Conservation (phyloP, 2,888 invertebrate species). For the Chaetoderma sp. region DNA sequence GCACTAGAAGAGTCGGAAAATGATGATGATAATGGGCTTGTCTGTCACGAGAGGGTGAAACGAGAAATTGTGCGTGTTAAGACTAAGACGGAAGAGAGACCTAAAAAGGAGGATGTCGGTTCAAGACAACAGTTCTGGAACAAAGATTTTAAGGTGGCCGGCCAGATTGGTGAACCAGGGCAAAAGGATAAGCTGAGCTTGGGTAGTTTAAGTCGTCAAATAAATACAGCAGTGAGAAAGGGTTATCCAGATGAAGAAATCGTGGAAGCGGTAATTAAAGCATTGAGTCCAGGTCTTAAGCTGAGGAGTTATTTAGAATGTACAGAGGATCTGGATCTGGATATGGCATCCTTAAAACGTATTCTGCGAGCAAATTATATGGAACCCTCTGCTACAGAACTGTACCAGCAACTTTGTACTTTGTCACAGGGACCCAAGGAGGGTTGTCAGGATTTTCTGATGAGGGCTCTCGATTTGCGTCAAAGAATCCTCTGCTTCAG, state of each 20-base stretch:
- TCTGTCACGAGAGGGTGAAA: too few species aligned
- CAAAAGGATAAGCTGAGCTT: neutral
- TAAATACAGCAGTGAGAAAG: neutral
- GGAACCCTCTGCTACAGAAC: neutral
- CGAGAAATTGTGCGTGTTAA: too few species aligned
- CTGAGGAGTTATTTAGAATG: neutral
- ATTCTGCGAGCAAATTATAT: neutral
- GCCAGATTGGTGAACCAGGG: neutral
- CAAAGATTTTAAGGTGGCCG: neutral
- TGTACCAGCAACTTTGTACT: neutral
- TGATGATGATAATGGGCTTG: too few species aligned
- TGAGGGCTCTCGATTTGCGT: slow-evolving; percentile 2
- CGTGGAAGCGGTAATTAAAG: neutral
- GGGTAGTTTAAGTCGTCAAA: neutral
- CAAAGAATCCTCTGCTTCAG: slow-evolving; percentile 4
- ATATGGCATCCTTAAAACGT: neutral
- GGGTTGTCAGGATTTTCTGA: neutral
- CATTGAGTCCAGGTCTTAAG: neutral
- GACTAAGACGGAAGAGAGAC: too few species aligned
- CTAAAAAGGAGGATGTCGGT: too few species aligned
- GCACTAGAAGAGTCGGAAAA: too few species aligned
- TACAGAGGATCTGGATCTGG: neutral
- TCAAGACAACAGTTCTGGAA: too few species aligned
- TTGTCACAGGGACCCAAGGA: neutral
- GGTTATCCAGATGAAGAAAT: neutral